Evolutionary conservation across 2,113 vertebrate genomes (phyloP).

Genomic region (Sigmodon hispidus): DNA sequence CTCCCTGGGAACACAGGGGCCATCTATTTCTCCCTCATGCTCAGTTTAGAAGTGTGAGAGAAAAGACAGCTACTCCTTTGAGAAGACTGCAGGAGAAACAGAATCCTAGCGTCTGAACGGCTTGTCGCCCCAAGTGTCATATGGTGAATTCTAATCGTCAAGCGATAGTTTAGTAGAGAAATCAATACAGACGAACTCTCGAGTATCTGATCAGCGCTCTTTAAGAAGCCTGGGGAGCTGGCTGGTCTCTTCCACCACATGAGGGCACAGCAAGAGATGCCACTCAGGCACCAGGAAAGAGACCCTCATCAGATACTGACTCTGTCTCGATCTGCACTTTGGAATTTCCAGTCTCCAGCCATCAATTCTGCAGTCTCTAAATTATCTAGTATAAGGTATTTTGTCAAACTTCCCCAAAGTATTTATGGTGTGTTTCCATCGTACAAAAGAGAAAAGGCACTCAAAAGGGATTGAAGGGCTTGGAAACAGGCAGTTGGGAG

Average conservation of each 20-base stretch:
- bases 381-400: not conserved
- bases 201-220: not conserved
- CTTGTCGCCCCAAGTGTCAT: not conserved
- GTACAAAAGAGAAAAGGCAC: conserved; percentile 16
- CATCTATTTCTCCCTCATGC: not conserved
- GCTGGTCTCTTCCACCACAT: not conserved
- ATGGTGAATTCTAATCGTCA: not conserved
- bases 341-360: not conserved
- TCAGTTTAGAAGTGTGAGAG: not conserved
- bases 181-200: not conserved
- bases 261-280: not conserved
- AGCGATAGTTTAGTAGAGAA: not conserved
- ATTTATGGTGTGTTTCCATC: not conserved
- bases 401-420: not conserved
- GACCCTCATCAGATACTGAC: not conserved
- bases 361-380: not conserved
- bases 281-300: not conserved
- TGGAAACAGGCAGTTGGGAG: not conserved
- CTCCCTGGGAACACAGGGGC: not conserved
- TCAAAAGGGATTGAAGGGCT: not conserved
- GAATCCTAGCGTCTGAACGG: not conserved
- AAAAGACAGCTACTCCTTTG: not conserved
- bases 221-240: not conserved
- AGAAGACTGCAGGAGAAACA: not conserved
- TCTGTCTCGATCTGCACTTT: not conserved